Percentiles rank a stretch among this genome's conserved stretches.
phyloP scores from a whole-genome alignment of 2,888 invertebrate species.

The Chrysopilus asiliformis region DNA sequence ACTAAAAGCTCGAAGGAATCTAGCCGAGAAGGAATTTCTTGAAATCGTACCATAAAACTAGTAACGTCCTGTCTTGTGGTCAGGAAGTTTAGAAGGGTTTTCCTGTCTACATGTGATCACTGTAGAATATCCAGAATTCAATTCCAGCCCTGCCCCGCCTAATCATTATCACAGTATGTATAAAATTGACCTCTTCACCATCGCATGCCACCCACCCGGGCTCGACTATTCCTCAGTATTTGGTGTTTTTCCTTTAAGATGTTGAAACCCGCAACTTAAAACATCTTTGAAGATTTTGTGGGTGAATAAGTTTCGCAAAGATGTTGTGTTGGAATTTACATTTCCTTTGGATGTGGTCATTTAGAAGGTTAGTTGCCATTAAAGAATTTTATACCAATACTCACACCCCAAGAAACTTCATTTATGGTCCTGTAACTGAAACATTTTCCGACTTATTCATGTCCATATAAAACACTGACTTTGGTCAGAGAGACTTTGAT shows the following conservation, averaged over 20 bases:
- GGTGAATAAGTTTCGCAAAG: constrained; percentile 15
- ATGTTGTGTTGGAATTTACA: constrained; percentile 13
- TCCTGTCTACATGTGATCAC: background rate
- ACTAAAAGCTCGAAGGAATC: no score
- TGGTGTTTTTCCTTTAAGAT: constrained; percentile 3
- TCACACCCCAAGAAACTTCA: no score
- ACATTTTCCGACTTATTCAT: no score
- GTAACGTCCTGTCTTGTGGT: constrained; percentile 14
- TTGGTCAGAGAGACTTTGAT: no score
- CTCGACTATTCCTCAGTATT: constrained; percentile 1
- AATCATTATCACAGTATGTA: no score
- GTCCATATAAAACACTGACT: no score
- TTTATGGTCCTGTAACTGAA: no score
- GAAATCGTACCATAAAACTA: constrained; percentile 14
- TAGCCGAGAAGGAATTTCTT: no score
- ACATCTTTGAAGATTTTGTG: constrained; percentile 15
- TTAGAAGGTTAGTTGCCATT: constrained; percentile 8
- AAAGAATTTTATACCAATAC: no score
- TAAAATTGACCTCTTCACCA: background rate
- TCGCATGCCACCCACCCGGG: background rate
- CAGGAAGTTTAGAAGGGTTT: constrained; percentile 10
- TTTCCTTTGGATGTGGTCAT: constrained; percentile 15
- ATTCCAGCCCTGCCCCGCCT: no score
- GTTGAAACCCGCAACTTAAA: no score
- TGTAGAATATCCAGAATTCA: background rate